Evolutionary conservation across 1,140 invertebrate species (phyloP).

Genomic region (Mycetomoellerius zeteki): DNA sequence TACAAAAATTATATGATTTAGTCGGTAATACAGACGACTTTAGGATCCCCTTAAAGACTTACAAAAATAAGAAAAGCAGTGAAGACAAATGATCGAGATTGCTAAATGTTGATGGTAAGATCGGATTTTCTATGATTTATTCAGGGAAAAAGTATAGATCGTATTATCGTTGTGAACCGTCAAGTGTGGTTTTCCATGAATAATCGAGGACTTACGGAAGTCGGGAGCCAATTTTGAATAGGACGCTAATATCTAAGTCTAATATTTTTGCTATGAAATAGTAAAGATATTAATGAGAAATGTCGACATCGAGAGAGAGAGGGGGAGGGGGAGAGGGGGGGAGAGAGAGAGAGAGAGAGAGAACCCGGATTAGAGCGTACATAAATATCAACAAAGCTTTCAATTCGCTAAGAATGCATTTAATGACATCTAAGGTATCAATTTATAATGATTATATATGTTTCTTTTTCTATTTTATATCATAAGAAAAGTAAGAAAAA

Average conservation of each 20-base stretch:
- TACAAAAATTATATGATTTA: too few relatives aligned
- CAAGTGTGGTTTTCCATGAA: constrained; percentile 43
- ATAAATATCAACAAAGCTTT: background rate
- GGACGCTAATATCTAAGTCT: constrained; percentile 34
- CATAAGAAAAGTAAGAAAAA: background rate
- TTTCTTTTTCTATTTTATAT: background rate
- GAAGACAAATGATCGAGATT: constrained; percentile 27
- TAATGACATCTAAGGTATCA: background rate
- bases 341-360: background rate
- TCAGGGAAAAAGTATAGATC: constrained; percentile 8
- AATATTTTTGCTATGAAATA: constrained; percentile 62
- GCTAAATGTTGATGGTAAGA: background rate
- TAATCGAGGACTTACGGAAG: constrained; percentile 48
- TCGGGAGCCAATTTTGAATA: constrained; percentile 46
- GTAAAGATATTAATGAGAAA: constrained; percentile 61
- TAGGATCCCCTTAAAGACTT: too few relatives aligned
- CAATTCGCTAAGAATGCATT: background rate
- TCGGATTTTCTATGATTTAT: constrained; percentile 50
- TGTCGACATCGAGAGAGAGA: constrained; percentile 23
- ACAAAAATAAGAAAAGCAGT: constrained; percentile 4
- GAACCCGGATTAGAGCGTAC: constrained; percentile 7
- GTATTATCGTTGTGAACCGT: background rate
- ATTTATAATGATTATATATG: background rate
- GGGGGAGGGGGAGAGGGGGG: background rate
- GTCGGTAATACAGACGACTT: too few relatives aligned